Conservation (phyloP, 1,140 invertebrate species). For the Luehdorfia chinensis region DNA sequence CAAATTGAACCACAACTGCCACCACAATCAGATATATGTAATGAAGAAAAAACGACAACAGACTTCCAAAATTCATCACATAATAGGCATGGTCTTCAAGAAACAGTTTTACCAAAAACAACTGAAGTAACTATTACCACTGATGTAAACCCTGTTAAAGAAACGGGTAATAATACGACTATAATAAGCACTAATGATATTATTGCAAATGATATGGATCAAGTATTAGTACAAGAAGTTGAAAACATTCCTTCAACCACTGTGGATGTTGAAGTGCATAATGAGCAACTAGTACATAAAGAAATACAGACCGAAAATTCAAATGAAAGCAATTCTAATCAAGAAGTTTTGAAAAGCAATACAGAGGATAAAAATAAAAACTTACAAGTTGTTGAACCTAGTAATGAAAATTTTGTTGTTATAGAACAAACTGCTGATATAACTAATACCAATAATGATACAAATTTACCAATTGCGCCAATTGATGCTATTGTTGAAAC, state of each 20-base stretch:
- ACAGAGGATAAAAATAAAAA: slow-evolving; percentile 13
- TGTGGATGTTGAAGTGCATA: not conserved
- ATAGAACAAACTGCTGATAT: not conserved
- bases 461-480: slow-evolving; percentile 1
- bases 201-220: not conserved
- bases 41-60: not conserved
- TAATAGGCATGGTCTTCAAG: slow-evolving; percentile 2
- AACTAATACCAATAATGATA: slow-evolving; percentile 7
- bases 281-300: slow-evolving; percentile 15
- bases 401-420: slow-evolving; percentile 1
- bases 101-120: slow-evolving; percentile 19
- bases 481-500: slow-evolving; percentile 26
- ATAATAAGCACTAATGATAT: not conserved
- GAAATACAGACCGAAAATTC: slow-evolving; percentile 18
- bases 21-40: slow-evolving; percentile 22
- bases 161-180: not conserved
- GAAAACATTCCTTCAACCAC: not conserved
- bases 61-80: slow-evolving; percentile 1
- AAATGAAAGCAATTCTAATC: not conserved
- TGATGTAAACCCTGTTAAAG: not conserved
- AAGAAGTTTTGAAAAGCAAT: slow-evolving; percentile 16
- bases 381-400: slow-evolving; percentile 8
- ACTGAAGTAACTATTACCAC: slow-evolving; percentile 11
- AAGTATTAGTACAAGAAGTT: slow-evolving; percentile 8
- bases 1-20: slow-evolving; percentile 26